A percentile compares a stretch with the other conserved stretches of the same genome.
phyloP scores from a whole-genome alignment of 2,797 vertebrate genomes.

The Cichlasoma orientale region DNA sequence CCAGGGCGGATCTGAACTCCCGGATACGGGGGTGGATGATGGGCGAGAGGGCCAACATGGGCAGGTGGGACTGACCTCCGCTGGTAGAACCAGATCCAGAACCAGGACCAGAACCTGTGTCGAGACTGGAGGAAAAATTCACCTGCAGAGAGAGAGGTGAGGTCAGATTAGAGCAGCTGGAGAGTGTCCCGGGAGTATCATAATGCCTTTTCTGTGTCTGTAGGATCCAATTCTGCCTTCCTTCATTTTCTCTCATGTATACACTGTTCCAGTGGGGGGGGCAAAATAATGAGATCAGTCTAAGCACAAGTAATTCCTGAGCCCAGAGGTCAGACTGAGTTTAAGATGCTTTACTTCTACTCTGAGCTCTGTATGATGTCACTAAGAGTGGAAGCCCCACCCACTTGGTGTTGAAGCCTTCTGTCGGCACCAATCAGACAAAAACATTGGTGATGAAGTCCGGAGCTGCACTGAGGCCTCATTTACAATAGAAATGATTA shows the following conservation, averaged over 20 bases:
- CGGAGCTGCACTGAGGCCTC: neutral
- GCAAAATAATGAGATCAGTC: too few relatives aligned
- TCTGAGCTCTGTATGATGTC: too few relatives aligned
- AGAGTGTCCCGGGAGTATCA: neutral
- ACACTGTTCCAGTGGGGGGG: too few relatives aligned
- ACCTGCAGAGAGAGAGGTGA: conserved; percentile 78
- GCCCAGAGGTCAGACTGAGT: too few relatives aligned
- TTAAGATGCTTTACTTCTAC: too few relatives aligned
- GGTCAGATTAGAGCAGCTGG: fast-evolving
- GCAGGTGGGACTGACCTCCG: conserved; percentile 83
- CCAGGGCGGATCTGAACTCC: conserved; percentile 90
- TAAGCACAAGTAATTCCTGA: too few relatives aligned
- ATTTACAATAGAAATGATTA: too few relatives aligned
- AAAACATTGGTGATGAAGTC: neutral
- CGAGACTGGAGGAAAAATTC: conserved; percentile 92
- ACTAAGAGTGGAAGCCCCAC: neutral
- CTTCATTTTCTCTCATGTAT: too few relatives aligned
- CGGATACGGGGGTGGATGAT: conserved; percentile 95
- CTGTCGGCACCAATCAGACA: neutral
- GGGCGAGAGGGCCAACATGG: conserved; percentile 90
- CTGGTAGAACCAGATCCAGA: conserved; percentile 60
- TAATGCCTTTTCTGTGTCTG: too few relatives aligned
- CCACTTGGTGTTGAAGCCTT: neutral
- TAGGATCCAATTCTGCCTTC: too few relatives aligned
- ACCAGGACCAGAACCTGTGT: conserved; percentile 72